Percentiles rank a stretch among this genome's conserved stretches.
Evolutionary conservation across 2,113 vertebrate genomes (phyloP).

Genomic region (Ia io): DNA sequence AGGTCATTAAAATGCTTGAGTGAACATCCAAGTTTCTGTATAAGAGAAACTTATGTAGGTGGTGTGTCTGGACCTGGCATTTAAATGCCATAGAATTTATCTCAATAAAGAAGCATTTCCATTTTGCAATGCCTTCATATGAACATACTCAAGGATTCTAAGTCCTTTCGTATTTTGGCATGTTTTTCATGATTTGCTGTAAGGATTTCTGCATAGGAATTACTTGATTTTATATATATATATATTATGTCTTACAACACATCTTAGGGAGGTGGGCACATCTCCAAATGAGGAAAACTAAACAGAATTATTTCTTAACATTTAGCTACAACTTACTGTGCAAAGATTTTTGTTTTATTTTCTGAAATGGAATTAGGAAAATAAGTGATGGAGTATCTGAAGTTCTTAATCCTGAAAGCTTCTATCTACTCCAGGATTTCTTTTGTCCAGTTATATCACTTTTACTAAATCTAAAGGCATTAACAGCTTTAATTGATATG

Average conservation of each 20-base stretch:
- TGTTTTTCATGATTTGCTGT: not conserved
- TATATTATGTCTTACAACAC: not conserved
- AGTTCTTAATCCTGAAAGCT: not conserved
- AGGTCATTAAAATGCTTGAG: conserved; percentile 55
- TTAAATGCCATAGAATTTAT: not conserved
- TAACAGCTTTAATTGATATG: not conserved
- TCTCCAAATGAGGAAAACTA: not conserved
- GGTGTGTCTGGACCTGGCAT: not conserved
- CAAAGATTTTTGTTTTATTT: conserved; percentile 25
- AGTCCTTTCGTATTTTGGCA: not conserved
- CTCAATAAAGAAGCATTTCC: not conserved
- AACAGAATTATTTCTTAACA: not conserved
- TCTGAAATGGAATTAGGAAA: not conserved
- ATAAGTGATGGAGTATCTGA: not conserved
- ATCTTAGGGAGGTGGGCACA: not conserved
- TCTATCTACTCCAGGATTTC: not conserved
- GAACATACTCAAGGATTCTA: not conserved
- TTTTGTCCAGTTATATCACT: not conserved
- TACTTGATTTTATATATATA: not conserved
- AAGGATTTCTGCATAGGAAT: not conserved
- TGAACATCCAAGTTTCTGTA: conserved; percentile 29
- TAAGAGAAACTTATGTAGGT: conserved; percentile 22
- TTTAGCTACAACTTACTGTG: not conserved
- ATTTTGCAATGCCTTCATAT: not conserved
- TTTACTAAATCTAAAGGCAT: not conserved